Conservation (phyloP, 2,113 vertebrate species). For the Dinomys branickii region DNA sequence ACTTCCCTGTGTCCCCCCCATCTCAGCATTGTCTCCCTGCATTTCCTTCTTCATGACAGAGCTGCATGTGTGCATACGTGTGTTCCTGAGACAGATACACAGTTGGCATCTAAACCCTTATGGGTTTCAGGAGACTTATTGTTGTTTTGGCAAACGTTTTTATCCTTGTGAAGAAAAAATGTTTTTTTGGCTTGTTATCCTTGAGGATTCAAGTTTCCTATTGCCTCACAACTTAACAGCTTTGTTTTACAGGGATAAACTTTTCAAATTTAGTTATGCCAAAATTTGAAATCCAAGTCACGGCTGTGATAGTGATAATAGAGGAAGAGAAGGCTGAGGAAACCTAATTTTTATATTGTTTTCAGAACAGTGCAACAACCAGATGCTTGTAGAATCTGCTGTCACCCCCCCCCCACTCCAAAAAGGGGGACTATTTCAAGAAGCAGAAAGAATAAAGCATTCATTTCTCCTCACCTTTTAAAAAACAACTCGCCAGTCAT, state of each 20-base stretch:
- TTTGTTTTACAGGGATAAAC: not conserved
- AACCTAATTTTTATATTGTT: not conserved
- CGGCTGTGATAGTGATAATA: not conserved
- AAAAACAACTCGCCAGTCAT: not conserved
- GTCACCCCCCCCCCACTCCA: not conserved
- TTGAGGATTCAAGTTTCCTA: not conserved
- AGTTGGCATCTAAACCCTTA: not conserved
- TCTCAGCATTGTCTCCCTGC: not conserved
- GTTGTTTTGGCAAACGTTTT: not conserved
- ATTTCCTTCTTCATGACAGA: not conserved
- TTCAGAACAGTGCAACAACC: not conserved
- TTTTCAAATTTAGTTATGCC: not conserved
- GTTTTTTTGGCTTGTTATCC: not conserved
- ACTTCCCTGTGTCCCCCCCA: accelerated
- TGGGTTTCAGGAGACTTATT: not conserved
- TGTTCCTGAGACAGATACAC: not conserved
- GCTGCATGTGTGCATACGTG: not conserved
- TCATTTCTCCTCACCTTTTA: not conserved
- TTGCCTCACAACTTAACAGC: not conserved
- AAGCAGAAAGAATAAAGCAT: not conserved
- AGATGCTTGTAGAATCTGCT: not conserved
- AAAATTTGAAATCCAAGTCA: not conserved
- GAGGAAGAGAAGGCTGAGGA: not conserved
- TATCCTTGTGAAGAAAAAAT: not conserved
- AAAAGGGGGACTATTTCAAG: not conserved